These are phyloP conservation scores for Zosterops lateralis DNA, from an alignment of 2,113 vertebrate species.

Conservation along the genomic window DNA sequence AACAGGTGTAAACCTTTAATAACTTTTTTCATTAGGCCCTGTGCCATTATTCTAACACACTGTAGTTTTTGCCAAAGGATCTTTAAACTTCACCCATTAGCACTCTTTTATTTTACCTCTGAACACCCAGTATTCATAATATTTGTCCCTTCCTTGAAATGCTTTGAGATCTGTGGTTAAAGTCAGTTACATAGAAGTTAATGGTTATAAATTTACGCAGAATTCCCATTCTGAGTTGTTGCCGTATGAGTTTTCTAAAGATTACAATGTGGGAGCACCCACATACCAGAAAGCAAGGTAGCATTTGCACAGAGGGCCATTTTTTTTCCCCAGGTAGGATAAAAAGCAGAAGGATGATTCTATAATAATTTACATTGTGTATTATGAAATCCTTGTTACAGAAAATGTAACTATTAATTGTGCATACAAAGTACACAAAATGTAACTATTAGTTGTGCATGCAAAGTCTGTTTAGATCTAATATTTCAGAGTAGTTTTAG, in stretches of 20 bases:
- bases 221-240: not conserved
- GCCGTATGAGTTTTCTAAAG: not conserved
- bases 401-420: not conserved
- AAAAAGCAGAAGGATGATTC: not conserved
- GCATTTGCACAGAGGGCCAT: not conserved
- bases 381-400: not conserved
- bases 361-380: not conserved
- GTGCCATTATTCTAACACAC: accelerated
- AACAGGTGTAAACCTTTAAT: not conserved
- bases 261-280: accelerated
- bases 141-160: not conserved
- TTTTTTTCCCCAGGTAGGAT: not conserved
- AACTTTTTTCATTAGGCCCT: not conserved
- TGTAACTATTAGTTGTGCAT: not conserved
- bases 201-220: too few relatives aligned
- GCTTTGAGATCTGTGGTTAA: not conserved
- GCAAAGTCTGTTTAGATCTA: not conserved
- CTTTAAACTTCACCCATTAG: not conserved
- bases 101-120: not conserved
- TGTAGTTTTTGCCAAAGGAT: not conserved
- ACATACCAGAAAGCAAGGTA: not conserved
- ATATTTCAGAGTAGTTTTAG: not conserved
- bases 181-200: not conserved
- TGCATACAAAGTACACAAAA: not conserved
- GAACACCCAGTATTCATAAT: not conserved